Evolutionary conservation across 2,888 invertebrate species (phyloP), one percentile per base, ranked within the genome.

Genomic region (Podabrus alpinus): DNA sequence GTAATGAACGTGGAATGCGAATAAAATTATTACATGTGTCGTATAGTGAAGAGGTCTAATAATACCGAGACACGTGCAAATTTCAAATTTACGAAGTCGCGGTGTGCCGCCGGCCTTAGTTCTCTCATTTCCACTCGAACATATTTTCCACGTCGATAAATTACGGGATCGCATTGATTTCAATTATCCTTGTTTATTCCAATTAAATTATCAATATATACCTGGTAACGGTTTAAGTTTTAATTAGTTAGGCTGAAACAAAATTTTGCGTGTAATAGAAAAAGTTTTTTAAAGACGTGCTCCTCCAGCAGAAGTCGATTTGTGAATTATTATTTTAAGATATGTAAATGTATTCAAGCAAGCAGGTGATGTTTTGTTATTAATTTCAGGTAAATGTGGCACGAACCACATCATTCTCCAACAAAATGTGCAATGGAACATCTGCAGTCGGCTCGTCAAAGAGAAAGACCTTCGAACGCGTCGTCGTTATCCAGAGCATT

Each of bases 311-410:
- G n/a, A n/a, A n/a, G n/a, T 29, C 29, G 29, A 13, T 13, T 29
- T 3, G 13, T 45, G 5, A n/a, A 45, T n/a, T 45, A 45, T n/a
- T 45, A 45, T 45, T 45, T n/a, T 45, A 45, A 45, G 45, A 45
- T 64, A 64, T 64, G 62, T 19, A 64, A 64, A 64, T 64, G 9
- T 19, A 64, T 66, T 66, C 66, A 15, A 25, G 16, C 66, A 66
- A 9, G 21, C 66, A 66, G 66, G 21, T 66, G 66, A 66, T 66
- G 24, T 24, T 21, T 66, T 29, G 25, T 24, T 66, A 69, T 73
- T 73, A 73, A 69, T 84, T 84, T 19, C 81, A 86, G 85, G 84
- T 86, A 85, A 83, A 86, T 86, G 86, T 85, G 86, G 85, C 85
- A 84, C 75, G 80, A 83, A 81, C 81, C 84, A 80, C 84, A 80